phyloP scores from a whole-genome alignment of 2,888 invertebrate genomes.

The Drosophila rellima region DNA sequence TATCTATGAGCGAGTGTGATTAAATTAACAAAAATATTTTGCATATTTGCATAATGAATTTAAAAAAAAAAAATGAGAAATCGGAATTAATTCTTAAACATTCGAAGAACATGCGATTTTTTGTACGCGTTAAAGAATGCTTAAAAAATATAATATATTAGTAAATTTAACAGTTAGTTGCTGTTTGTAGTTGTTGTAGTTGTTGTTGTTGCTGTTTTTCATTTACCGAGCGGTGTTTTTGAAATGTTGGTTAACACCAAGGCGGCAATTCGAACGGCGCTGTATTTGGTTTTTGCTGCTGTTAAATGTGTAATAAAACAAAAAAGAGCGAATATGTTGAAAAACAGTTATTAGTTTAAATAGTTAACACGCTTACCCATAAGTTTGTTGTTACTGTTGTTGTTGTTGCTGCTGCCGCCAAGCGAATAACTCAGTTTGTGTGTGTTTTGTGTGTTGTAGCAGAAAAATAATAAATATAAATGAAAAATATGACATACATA shows the following conservation, averaged over 20 bases:
- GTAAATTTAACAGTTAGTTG: slow-evolving; percentile 16
- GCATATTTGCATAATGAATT: slow-evolving; percentile 31
- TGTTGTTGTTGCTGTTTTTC: slow-evolving; percentile 24
- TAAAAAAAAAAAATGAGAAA: slow-evolving; percentile 6
- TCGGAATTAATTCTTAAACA: slow-evolving; percentile 48
- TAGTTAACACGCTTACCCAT: slow-evolving; percentile 33
- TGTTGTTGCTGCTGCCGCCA: slow-evolving; percentile 27
- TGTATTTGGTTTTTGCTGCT: slow-evolving; percentile 29
- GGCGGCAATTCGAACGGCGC: slow-evolving; percentile 27
- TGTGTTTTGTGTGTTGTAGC: slow-evolving; percentile 25
- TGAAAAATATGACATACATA: slow-evolving; percentile 21
- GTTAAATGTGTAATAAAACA: background rate
- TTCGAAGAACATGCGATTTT: slow-evolving; percentile 68
- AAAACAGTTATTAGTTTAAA: background rate
- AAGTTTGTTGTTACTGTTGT: slow-evolving; percentile 26
- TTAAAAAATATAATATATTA: slow-evolving; percentile 29
- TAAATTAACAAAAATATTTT: slow-evolving; percentile 46
- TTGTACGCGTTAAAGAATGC: slow-evolving; percentile 33
- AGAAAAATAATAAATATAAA: slow-evolving; percentile 53
- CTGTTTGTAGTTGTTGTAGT: slow-evolving; percentile 19
- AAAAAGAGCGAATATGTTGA: background rate
- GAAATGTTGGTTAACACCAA: slow-evolving; percentile 12
- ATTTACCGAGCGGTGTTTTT: slow-evolving; percentile 25
- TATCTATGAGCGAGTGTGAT: slow-evolving; percentile 19
- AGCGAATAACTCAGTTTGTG: slow-evolving; percentile 17